A percentile compares a stretch with the other conserved stretches of the same genome.
These are phyloP conservation scores for Fissipunctia ypsillon DNA, from an alignment of 2,888 invertebrate genomes.

Conservation along the genomic window DNA sequence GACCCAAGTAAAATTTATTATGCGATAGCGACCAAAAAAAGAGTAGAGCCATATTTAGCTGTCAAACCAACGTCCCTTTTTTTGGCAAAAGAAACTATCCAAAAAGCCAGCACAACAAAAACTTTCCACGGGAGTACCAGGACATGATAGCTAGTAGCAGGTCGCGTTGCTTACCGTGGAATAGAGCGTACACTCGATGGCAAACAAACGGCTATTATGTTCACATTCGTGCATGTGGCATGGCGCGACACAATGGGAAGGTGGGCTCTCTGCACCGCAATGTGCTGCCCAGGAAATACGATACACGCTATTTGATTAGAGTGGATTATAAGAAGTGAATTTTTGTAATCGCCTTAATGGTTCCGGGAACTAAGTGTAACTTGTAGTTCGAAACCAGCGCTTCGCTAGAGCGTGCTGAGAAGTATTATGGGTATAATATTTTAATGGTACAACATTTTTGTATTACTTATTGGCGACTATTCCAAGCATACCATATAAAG, in stretches of 20 bases:
- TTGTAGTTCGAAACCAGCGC: constrained; percentile 29
- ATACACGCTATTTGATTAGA: constrained; percentile 67
- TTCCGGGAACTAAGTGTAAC: constrained; percentile 35
- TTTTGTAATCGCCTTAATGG: constrained; percentile 58
- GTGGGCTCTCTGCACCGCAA: constrained; percentile 59
- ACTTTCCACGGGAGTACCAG: constrained; percentile 69
- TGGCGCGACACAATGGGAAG: constrained; percentile 68
- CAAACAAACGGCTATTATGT: constrained; percentile 68
- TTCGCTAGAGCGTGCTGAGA: constrained; percentile 41
- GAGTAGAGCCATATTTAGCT: not conserved
- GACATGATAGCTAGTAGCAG: constrained; percentile 70
- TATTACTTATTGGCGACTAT: constrained; percentile 3
- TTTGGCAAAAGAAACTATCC: constrained; percentile 35
- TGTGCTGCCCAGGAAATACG: constrained; percentile 53
- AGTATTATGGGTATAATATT: constrained; percentile 17
- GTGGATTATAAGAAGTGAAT: constrained; percentile 51
- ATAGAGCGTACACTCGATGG: constrained; percentile 61
- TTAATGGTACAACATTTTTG: constrained; percentile 13
- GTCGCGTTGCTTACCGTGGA: constrained; percentile 61
- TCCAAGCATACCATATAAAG: not conserved
- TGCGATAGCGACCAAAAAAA: no score
- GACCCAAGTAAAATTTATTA: not conserved
- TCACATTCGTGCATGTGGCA: constrained; percentile 64
- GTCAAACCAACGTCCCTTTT: constrained; percentile 26
- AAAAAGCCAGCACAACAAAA: constrained; percentile 43